A percentile compares a stretch with the other conserved stretches of the same genome.
Conservation (phyloP, 1,140 invertebrate species). For the Aporrectodea caliginosa region DNA sequence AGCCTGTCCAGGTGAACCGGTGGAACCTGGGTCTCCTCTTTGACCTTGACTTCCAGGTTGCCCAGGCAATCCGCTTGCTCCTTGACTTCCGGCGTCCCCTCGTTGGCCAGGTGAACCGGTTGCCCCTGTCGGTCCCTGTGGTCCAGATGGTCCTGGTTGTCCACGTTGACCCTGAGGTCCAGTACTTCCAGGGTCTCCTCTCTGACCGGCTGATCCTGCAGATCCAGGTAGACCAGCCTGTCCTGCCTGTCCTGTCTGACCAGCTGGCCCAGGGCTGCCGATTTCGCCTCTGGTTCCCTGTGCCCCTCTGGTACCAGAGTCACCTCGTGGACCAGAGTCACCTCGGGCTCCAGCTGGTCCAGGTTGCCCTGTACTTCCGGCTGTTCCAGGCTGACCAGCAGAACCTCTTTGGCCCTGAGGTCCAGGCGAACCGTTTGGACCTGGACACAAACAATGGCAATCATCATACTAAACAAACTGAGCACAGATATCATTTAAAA, state of each 20-base stretch:
- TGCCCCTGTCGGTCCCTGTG: constrained; percentile 6
- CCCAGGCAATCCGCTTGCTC: not conserved
- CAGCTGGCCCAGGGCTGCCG: not conserved
- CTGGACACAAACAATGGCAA: no score
- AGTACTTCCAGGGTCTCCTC: not conserved
- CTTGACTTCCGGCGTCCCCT: not conserved
- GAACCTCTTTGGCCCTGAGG: not conserved
- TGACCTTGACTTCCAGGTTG: not conserved
- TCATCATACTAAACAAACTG: no score
- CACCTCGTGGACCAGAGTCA: not conserved
- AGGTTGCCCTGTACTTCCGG: constrained; percentile 6
- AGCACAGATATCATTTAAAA: no score
- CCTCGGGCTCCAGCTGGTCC: constrained; percentile 4
- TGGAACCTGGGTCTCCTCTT: not conserved
- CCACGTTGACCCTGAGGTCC: not conserved
- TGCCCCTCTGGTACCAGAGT: not conserved
- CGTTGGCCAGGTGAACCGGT: not conserved
- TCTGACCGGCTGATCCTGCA: not conserved
- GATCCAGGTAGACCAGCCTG: not conserved
- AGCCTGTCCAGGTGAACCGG: not conserved
- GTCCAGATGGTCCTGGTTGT: not conserved
- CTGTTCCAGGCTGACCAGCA: constrained; percentile 4
- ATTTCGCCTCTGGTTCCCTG: not conserved
- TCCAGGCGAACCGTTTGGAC: constrained; percentile 4
- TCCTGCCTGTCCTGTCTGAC: not conserved